Evolutionary conservation across 1,140 invertebrate genomes (phyloP).

Genomic region (Sycophaga agraensis): DNA sequence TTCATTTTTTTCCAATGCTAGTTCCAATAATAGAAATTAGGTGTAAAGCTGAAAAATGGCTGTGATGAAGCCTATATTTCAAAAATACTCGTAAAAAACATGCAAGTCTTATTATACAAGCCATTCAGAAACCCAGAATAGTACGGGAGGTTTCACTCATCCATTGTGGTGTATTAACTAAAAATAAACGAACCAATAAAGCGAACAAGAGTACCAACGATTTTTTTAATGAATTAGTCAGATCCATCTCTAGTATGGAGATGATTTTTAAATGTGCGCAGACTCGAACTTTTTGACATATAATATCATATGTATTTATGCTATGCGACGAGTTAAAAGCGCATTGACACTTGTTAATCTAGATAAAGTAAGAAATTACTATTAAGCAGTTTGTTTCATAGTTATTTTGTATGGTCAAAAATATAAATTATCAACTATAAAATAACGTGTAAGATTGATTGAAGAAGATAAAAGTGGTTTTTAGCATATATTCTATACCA

Average conservation of each 20-base stretch:
- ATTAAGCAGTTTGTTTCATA: constrained; percentile 35
- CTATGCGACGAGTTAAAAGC: neutral
- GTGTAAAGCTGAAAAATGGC: too few relatives aligned
- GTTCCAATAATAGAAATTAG: too few relatives aligned
- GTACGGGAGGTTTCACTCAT: constrained; percentile 11
- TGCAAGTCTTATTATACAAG: too few relatives aligned
- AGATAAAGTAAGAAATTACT: constrained; percentile 29
- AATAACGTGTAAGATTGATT: constrained; percentile 1
- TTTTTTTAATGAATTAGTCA: constrained; percentile 9
- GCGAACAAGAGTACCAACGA: neutral
- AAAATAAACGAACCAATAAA: constrained; percentile 13
- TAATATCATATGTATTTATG: too few relatives aligned
- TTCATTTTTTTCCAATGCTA: too few relatives aligned
- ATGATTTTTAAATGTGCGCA: constrained; percentile 4
- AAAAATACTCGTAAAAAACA: too few relatives aligned
- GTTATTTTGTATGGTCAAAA: constrained; percentile 36
- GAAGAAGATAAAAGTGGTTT: neutral
- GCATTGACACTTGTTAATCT: constrained; percentile 32
- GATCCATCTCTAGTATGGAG: constrained; percentile 23
- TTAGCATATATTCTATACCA: neutral
- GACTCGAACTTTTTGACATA: neutral
- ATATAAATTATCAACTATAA: constrained; percentile 27
- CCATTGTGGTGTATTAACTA: neutral
- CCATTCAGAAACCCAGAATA: too few relatives aligned
- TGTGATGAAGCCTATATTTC: too few relatives aligned